A percentile compares a stretch with the other conserved stretches of the same genome.
Evolutionary conservation across 2,797 vertebrate genomes (phyloP).

Genomic region (Oreonectes daqikongensis): DNA sequence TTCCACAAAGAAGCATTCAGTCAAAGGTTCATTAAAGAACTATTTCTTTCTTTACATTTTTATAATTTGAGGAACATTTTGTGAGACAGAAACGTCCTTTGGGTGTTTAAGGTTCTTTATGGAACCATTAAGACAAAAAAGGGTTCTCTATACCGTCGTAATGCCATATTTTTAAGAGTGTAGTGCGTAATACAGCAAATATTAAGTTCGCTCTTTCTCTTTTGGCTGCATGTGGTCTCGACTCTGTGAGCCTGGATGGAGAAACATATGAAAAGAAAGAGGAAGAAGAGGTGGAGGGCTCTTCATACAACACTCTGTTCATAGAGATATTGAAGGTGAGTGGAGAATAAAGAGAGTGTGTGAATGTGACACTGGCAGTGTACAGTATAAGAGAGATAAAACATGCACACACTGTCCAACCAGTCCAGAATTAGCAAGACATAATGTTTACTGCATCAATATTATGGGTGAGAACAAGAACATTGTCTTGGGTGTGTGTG

Average conservation of each 20-base stretch:
- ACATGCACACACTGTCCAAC: conserved; percentile 7
- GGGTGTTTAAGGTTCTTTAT: too few species aligned
- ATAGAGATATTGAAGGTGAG: conserved; percentile 50
- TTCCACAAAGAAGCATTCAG: too few species aligned
- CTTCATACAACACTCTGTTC: not conserved
- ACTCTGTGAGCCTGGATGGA: not conserved
- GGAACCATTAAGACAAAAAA: too few species aligned
- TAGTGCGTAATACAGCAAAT: too few species aligned
- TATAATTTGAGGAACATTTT: too few species aligned
- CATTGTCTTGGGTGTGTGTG: conserved; percentile 24
- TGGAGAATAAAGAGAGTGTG: conserved; percentile 26
- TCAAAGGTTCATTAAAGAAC: too few species aligned
- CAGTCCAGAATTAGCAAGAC: conserved; percentile 61
- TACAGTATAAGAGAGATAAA: conserved; percentile 33
- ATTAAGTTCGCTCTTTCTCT: not conserved
- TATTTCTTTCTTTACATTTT: too few species aligned
- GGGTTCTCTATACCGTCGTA: too few species aligned
- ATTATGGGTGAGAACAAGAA: conserved; percentile 73
- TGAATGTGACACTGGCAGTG: conserved; percentile 36
- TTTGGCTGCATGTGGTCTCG: not conserved
- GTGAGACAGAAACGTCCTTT: too few species aligned
- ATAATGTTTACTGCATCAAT: conserved; percentile 79
- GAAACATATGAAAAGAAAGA: not conserved
- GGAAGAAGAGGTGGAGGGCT: not conserved
- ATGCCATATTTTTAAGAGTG: too few species aligned